Base-by-base conservation (phyloP, 2,113 vertebrate genomes). In the Pteruthius melanotis region DNA sequence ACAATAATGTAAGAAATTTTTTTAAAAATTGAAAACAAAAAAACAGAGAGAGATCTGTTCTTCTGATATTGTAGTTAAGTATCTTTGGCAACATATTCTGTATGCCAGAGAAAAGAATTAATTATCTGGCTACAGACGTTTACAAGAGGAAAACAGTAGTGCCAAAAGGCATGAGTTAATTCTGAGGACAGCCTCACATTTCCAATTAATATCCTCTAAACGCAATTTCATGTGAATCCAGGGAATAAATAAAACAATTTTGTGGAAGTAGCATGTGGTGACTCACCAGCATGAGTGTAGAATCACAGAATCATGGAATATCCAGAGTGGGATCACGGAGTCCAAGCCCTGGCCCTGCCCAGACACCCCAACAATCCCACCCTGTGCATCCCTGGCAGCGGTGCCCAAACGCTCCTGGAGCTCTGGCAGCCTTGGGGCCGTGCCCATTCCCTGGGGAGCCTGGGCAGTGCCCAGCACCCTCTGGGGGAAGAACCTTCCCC, bases 321-420 rank as follows among this genome's bases (percentile, higher is more conserved):
- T 22, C 26, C 31, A 2, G 52, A 35, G 11, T 0, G 0, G 52
- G 35, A 35, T 4, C 13, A 16, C 13, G 1, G 6, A 54, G 33
- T 31, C 39, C 16, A 7, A 0, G 2, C 1, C 39, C 59, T 19
- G 69, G 0, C 23, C 40, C 42, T 40, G 40, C 59, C 0, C n/a
- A 16, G 30, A 49, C 24, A 18, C 50, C 70, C 83, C 70, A 49
- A 4, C 50, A 30, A 22, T 13, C 28, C 50, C 69, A 39, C 3
- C 35, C 50, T 84, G 60, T 2, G 23, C 82, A 85, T 28, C 60
- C 50, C 70, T 57, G 50, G 2, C 0, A 65, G 30, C 2, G 0
- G 0, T 65, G 24, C 6, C 70, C 83, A 75, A 66, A 66, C 3
- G 0, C 42, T 50, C 35, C 83, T 76, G 82, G 42, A 75, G 70